phyloP scores from a whole-genome alignment of 1,140 invertebrate genomes.

The Drosophila ohnishii region DNA sequence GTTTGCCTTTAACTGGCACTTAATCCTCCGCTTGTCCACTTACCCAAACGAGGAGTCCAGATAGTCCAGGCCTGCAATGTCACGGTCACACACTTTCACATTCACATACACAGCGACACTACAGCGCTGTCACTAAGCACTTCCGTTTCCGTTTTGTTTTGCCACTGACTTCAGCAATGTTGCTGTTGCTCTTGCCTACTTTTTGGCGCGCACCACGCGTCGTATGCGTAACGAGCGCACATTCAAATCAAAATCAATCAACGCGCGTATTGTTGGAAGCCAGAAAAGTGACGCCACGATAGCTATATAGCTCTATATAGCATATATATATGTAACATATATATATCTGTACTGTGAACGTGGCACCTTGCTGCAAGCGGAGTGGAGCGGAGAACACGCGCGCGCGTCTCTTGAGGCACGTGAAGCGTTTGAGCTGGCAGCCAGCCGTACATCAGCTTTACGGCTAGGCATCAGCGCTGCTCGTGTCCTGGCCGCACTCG shows the following conservation, averaged over 20 bases:
- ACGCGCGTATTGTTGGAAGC: constrained; percentile 61
- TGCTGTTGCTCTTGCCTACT: constrained; percentile 40
- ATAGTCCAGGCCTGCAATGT: constrained; percentile 21
- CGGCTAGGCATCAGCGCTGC: constrained; percentile 55
- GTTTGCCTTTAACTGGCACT: constrained; percentile 12
- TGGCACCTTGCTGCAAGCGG: constrained; percentile 17
- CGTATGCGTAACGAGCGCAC: constrained; percentile 73
- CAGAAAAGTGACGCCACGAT: constrained; percentile 31
- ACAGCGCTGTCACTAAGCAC: constrained; percentile 56
- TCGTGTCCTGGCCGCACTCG: constrained; percentile 55
- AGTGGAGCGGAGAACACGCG: constrained; percentile 46
- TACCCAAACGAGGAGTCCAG: constrained; percentile 19
- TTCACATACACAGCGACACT: constrained; percentile 20
- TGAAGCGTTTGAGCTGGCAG: constrained; percentile 74
- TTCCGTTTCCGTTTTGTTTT: constrained; percentile 72
- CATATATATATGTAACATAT: constrained; percentile 12
- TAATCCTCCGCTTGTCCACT: constrained; percentile 26
- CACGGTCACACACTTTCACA: constrained; percentile 29
- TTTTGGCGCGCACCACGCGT: constrained; percentile 71
- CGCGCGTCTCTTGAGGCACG: constrained; percentile 73
- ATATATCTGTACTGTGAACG: constrained; percentile 17
- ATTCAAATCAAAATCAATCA: constrained; percentile 80
- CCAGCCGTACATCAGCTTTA: constrained; percentile 68
- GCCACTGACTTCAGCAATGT: constrained; percentile 19
- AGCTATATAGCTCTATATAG: constrained; percentile 1